Evolutionary conservation across 1,140 invertebrate species (phyloP), one percentile per base, ranked within the genome.

Genomic region (Meteorus sp.): DNA sequence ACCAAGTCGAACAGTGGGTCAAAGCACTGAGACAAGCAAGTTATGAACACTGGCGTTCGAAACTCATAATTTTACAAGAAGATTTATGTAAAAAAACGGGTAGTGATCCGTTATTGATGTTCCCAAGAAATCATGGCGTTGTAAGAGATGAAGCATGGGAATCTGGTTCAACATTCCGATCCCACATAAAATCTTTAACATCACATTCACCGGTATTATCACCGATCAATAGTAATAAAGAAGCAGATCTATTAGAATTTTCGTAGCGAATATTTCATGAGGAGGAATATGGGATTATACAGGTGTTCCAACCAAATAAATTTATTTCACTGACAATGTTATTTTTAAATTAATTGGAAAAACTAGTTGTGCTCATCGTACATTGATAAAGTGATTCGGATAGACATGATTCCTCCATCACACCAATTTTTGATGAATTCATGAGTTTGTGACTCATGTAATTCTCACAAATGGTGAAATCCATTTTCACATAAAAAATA

Each of bases 31-130:
- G 81, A 55, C 75, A 83, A 64, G 83, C 85, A 48, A 85, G 85
- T 31, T 88, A 87, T 69, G 85, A 85, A 72, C 82, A 84, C 63
- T 81, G 85, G 73, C 68, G 86, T 55, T 81, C 79, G 35, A 79
- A 81, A 57, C 70, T 86, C 15, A 82, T 85, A 60, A 66, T 79
- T 11, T 74, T 86, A 3, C 85, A 86, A 66, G 82, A 84, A 31
- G 81, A 81, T 72, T 78, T 87, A 45, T 83, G 74, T 63, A 69
- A 76, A 3, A 83, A 84, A 63, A 87, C 85, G 25, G 85, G 85
- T 31, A 85, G 83, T 70, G 85, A 86, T 74, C 85, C 85, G 2
- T 69, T 87, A n/a, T 67, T 86, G 11, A 78, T 86, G 71, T 84
- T 84, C 61, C 85, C 85, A 25, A 75, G 85, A 57, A 87, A 87